Evolutionary conservation across 1,140 invertebrate genomes (phyloP).

Genomic region (Heliconius hermathena): DNA sequence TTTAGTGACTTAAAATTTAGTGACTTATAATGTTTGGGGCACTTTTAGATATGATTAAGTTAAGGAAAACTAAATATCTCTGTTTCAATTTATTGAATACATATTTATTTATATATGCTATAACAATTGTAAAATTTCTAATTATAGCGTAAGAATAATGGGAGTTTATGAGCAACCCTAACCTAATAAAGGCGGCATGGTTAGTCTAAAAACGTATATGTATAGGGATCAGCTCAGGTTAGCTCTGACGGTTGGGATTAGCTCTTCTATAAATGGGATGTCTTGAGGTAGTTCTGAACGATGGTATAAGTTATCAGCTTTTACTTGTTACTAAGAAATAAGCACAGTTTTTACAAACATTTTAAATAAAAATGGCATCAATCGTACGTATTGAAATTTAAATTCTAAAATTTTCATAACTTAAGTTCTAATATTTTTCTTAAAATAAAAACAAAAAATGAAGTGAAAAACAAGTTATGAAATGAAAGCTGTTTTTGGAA

Average conservation of each 20-base stretch:
- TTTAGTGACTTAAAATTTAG: too few relatives aligned
- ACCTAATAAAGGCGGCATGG: conserved; percentile 49
- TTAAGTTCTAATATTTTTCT: too few relatives aligned
- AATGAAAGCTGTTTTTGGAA: too few relatives aligned
- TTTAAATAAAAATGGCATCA: background rate
- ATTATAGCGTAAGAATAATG: conserved; percentile 29
- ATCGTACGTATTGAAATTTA: background rate
- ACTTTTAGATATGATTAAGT: background rate
- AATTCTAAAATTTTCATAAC: too few relatives aligned
- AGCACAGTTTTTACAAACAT: background rate
- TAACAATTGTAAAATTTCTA: background rate
- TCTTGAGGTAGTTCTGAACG: conserved; percentile 43
- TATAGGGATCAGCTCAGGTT: conserved; percentile 48
- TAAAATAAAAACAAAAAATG: too few relatives aligned
- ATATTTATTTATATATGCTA: background rate
- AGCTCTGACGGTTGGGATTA: conserved; percentile 51
- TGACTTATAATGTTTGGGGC: background rate
- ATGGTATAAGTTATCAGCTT: conserved; percentile 34
- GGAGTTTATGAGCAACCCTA: conserved; percentile 41
- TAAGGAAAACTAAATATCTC: background rate
- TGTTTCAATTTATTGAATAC: too few relatives aligned
- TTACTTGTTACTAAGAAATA: background rate
- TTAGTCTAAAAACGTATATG: conserved; percentile 51
- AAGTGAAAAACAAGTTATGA: too few relatives aligned
- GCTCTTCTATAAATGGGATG: conserved; percentile 52